A percentile compares a stretch with the other conserved stretches of the same genome.
These are phyloP conservation scores for Sebastolobus alascanus DNA, from an alignment of 2,797 vertebrate species.

Conservation along the genomic window DNA sequence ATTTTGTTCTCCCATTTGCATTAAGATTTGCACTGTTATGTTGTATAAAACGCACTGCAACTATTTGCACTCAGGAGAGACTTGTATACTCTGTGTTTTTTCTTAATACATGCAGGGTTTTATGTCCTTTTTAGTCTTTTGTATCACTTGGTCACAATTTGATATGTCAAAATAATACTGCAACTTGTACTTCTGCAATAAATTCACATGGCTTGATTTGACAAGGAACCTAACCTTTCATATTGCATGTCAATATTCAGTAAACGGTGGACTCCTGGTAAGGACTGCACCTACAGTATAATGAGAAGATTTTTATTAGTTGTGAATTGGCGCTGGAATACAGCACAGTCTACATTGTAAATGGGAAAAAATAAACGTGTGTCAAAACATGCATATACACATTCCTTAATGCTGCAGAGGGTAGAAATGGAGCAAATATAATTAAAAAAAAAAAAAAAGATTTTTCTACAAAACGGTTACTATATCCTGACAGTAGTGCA, in stretches of 20 bases:
- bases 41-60: slow-evolving; percentile 7
- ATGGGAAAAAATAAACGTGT: background rate
- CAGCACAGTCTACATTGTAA: background rate
- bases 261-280: background rate
- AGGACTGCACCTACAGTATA: background rate
- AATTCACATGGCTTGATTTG: slow-evolving; percentile 28
- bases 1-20: slow-evolving; percentile 26
- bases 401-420: background rate
- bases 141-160: background rate
- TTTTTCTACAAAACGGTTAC: no score
- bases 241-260: background rate
- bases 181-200: slow-evolving; percentile 20
- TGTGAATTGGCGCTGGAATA: background rate
- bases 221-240: background rate
- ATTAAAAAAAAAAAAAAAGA: no score
- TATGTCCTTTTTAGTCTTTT: slow-evolving; percentile 16
- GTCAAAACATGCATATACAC: background rate
- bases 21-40: background rate
- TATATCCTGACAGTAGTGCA: no score
- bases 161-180: background rate
- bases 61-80: slow-evolving; percentile 57
- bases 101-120: slow-evolving; percentile 24
- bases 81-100: slow-evolving; percentile 16
- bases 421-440: no score
- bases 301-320: background rate